Conservation (phyloP, 2,113 vertebrate species). For the Tonatia bakeri region DNA sequence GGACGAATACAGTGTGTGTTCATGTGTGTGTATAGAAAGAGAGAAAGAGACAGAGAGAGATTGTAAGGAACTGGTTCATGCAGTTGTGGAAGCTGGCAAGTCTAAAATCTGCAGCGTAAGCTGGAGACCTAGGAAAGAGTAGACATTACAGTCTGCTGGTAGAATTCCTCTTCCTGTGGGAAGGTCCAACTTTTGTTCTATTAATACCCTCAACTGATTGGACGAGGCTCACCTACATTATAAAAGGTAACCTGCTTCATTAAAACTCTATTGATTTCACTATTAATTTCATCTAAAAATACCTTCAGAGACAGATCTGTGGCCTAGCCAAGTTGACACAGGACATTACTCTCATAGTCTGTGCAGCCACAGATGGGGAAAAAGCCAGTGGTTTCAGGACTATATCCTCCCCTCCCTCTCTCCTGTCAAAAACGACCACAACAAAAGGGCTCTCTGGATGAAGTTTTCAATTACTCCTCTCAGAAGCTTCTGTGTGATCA, state of each 20-base stretch:
- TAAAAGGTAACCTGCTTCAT: neutral
- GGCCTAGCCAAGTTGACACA: neutral
- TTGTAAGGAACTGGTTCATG: neutral
- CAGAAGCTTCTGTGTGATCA: neutral
- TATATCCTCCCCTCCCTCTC: neutral
- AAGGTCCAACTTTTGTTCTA: neutral
- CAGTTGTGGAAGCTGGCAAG: neutral
- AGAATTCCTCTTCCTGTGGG: neutral
- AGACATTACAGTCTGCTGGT: neutral
- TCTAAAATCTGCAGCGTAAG: neutral
- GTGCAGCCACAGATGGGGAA: neutral
- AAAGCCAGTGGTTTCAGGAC: neutral
- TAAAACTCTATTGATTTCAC: conserved; percentile 1
- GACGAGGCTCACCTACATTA: neutral
- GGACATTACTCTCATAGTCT: neutral
- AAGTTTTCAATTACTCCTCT: neutral
- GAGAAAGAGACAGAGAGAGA: neutral
- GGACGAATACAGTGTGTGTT: neutral
- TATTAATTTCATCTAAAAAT: conserved; percentile 9
- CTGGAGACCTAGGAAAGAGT: neutral
- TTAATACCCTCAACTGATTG: neutral
- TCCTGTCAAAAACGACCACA: neutral
- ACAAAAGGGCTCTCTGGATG: neutral
- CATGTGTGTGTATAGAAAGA: neutral
- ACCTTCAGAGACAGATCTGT: neutral